These are phyloP conservation scores for Craseonycteris thonglongyai DNA, from an alignment of 2,113 vertebrate genomes.

Conservation along the genomic window DNA sequence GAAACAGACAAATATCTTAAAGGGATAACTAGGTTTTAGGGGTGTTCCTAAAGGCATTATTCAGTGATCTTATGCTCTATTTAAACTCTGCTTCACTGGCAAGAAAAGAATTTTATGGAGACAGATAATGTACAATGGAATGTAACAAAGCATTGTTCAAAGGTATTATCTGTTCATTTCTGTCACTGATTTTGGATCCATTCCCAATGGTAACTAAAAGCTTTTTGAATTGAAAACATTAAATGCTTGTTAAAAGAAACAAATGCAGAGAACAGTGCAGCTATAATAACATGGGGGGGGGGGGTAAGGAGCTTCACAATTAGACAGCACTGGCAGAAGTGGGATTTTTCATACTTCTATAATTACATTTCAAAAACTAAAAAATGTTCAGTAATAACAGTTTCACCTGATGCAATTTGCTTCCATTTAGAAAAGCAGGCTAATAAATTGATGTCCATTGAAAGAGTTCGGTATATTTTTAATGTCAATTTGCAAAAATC, in stretches of 20 bases:
- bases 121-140: slow-evolving; percentile 53
- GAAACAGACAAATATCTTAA: slow-evolving; percentile 48
- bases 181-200: slow-evolving; percentile 62
- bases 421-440: not conserved
- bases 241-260: slow-evolving; percentile 20
- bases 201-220: slow-evolving; percentile 57
- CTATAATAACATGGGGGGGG: not conserved
- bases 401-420: not conserved
- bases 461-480: not conserved
- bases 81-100: slow-evolving; percentile 54
- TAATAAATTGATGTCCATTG: not conserved
- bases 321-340: not conserved
- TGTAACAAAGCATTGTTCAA: slow-evolving; percentile 53
- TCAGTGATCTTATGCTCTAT: slow-evolving; percentile 30
- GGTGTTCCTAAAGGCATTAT: slow-evolving; percentile 63
- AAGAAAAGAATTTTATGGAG: slow-evolving; percentile 65
- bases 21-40: slow-evolving; percentile 57
- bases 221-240: slow-evolving; percentile 62
- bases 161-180: slow-evolving; percentile 59
- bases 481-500: not conserved
- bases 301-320: not conserved
- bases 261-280: not conserved
- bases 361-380: not conserved
- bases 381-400: not conserved
- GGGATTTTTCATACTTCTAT: not conserved